Percentiles rank a stretch among this genome's conserved stretches.
These are phyloP conservation scores for Pogonomyrmex californicus DNA, from an alignment of 1,140 invertebrate species.

Conservation along the genomic window DNA sequence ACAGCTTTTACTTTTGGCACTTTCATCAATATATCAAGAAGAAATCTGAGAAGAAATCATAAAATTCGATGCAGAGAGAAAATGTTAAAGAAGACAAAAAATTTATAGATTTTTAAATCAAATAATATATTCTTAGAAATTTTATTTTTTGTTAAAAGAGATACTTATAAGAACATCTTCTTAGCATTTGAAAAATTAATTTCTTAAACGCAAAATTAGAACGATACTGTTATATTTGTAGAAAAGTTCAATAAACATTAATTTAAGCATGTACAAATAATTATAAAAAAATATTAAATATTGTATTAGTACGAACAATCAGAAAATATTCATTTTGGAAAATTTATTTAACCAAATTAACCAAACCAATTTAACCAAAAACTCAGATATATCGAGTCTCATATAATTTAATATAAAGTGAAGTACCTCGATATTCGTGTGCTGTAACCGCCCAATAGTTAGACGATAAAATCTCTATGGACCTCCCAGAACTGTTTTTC, in stretches of 20 bases:
- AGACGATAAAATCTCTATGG: conserved; percentile 71
- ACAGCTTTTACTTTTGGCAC: background rate
- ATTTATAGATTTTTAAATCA: background rate
- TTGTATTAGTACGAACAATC: background rate
- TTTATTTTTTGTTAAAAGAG: background rate
- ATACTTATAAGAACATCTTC: background rate
- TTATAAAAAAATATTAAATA: background rate
- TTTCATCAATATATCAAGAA: background rate
- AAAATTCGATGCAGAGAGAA: background rate
- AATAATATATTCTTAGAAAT: background rate
- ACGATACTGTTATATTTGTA: background rate
- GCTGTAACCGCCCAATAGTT: conserved; percentile 72
- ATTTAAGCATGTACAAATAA: background rate
- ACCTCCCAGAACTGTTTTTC: conserved; percentile 71
- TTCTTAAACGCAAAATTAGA: background rate
- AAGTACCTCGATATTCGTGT: conserved; percentile 55
- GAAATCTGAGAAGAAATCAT: background rate
- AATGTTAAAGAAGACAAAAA: background rate
- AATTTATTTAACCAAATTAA: conserved; percentile 22
- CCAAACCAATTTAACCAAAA: conserved; percentile 25
- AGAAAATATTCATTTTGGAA: conserved; percentile 9
- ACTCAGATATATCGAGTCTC: background rate
- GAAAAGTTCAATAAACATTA: background rate
- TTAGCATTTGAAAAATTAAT: background rate
- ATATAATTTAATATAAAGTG: conserved; percentile 50